Evolutionary conservation across 2,888 invertebrate species (phyloP).

Genomic region (Nymphalis urticae): DNA sequence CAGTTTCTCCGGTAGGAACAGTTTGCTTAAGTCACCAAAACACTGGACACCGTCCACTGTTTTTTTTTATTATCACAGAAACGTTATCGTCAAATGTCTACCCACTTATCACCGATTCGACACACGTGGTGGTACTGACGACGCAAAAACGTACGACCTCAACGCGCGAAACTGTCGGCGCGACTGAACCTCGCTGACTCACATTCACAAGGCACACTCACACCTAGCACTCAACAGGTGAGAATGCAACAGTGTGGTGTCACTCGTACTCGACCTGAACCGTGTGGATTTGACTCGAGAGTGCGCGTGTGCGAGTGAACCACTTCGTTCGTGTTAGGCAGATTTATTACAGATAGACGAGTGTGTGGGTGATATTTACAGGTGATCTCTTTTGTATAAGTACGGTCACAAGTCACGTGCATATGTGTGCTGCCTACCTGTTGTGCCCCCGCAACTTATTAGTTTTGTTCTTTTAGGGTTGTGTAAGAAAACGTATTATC

Average conservation of each 20-base stretch:
- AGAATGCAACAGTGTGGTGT: conserved; percentile 74
- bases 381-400: conserved; percentile 67
- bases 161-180: conserved; percentile 72
- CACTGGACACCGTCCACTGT: conserved; percentile 11
- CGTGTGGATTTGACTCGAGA: conserved; percentile 73
- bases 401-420: conserved; percentile 74
- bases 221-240: conserved; percentile 71
- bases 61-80: conserved; percentile 33
- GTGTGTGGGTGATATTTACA: conserved; percentile 60
- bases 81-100: conserved; percentile 68
- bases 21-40: conserved; percentile 60
- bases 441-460: conserved; percentile 72
- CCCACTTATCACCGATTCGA: conserved; percentile 62
- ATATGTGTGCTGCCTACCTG: conserved; percentile 72
- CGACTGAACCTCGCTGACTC: conserved; percentile 73
- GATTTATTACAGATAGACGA: conserved; percentile 61
- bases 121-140: conserved; percentile 37
- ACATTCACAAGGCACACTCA: conserved; percentile 64
- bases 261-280: conserved; percentile 68
- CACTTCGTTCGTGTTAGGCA: conserved; percentile 73
- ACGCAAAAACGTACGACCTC: conserved; percentile 57
- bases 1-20: conserved; percentile 69
- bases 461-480: conserved; percentile 70
- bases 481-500: conserved; percentile 61
- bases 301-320: conserved; percentile 59